Evolutionary conservation across 2,113 vertebrate genomes (phyloP), one percentile per base, ranked within the genome.

Genomic region (Cinclus mexicanus): DNA sequence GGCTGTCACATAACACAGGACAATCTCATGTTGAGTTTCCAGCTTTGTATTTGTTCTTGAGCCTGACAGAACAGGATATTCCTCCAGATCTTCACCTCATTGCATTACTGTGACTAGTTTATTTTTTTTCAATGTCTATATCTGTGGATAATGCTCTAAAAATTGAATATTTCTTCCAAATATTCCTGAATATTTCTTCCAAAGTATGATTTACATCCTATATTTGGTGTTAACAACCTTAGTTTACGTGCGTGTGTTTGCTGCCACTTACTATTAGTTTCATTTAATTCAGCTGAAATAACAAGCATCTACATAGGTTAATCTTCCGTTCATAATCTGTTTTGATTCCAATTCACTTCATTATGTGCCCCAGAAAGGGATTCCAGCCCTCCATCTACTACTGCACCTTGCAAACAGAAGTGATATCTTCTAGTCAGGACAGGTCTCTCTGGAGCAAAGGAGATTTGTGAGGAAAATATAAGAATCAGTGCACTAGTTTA

Each of bases 261-360:
- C 74, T 84, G 52, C 17, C 42, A 10, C 65, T 91, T 84, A 74
- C 47, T 68, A 16, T 52, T 37, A 74, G 42, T 25, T 83, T 35
- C 52, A 21, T 96, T 79, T 71, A 49, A 26, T 44, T 89, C 61
- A 41, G 31, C 72, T 81, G 55, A 90, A 65, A 37, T 81, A 87
- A 42, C 33, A 65, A 41, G 18, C 5, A 2, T 29, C 26, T 68
- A 8, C 68, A 74, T 8, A 11, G 37, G 7, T 69, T 67, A 44
- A 20, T 87, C 11, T 92, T 75, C 53, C 77, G 41, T 60, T 89
- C 59, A 21, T 69, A 33, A 76, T 52, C n/a, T 75, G 18, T 8
- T 94, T 86, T 76, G 23, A 64, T 59, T 92, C 69, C 46, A 74
- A 3, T 67, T 86, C n/a, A 71, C 1, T 86, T 88, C 39, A 11